Evolutionary conservation across 2,888 invertebrate species (phyloP).

Genomic region (Lamellibrachia satsuma): DNA sequence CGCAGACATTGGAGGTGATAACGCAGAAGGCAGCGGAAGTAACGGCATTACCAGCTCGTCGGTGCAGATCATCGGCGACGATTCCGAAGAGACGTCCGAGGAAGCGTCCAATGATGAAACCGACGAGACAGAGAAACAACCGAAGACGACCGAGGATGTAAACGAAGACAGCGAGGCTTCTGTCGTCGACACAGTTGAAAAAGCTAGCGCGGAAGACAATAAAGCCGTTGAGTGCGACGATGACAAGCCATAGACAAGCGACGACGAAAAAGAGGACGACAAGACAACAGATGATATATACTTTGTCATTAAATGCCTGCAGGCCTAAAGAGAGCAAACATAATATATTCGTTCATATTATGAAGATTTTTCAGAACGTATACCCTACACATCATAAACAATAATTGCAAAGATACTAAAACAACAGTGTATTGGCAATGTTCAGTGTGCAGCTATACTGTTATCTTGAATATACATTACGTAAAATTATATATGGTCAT

Average conservation of each 20-base stretch:
- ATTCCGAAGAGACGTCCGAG: not conserved
- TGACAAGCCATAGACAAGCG: not conserved
- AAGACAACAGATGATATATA: not conserved
- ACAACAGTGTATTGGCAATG: too few species aligned
- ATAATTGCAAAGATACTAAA: too few species aligned
- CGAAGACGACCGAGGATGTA: not conserved
- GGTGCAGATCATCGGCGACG: not conserved
- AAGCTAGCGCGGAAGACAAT: not conserved
- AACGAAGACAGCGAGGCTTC: too few species aligned
- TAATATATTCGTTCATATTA: too few species aligned
- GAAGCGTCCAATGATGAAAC: not conserved
- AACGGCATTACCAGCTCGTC: not conserved
- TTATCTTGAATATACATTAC: too few species aligned
- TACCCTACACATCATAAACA: too few species aligned
- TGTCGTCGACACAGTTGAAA: not conserved
- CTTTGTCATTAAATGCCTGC: too few species aligned
- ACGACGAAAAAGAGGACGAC: not conserved
- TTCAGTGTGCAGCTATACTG: too few species aligned
- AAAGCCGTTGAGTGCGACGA: not conserved
- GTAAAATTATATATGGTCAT: too few species aligned
- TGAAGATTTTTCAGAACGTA: too few species aligned
- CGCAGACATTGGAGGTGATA: not conserved
- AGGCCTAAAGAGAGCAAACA: too few species aligned
- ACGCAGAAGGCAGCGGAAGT: not conserved
- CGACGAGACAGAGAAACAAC: not conserved